Conservation (phyloP, 2,888 invertebrate species). For the Eupsilia transversa region DNA sequence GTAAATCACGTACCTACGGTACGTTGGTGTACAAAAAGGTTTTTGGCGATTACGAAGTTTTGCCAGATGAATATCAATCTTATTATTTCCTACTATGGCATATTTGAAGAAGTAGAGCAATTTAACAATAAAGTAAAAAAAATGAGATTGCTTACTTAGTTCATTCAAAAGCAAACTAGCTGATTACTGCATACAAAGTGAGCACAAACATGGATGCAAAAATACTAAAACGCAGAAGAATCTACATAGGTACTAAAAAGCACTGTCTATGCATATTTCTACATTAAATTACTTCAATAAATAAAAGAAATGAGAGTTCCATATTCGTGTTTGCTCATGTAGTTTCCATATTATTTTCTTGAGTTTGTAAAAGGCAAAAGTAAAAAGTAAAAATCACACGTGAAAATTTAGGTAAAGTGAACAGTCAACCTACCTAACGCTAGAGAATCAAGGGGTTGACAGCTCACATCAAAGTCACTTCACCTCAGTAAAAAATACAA, state of each 20-base stretch:
- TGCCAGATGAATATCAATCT: background rate
- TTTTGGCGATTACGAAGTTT: background rate
- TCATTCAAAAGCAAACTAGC: background rate
- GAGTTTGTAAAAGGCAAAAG: background rate
- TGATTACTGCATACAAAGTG: conserved; percentile 21
- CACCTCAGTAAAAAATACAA: too few relatives aligned
- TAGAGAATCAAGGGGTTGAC: background rate
- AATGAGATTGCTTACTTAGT: background rate
- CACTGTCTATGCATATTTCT: conserved; percentile 3
- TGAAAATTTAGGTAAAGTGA: background rate
- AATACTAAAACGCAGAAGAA: conserved; percentile 5
- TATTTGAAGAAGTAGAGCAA: background rate
- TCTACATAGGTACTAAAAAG: conserved; percentile 21
- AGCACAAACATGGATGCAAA: conserved; percentile 17
- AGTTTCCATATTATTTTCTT: conserved; percentile 7
- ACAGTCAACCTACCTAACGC: background rate
- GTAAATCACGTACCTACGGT: too few relatives aligned
- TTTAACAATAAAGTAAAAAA: background rate
- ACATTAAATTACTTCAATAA: conserved; percentile 21
- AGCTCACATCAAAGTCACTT: too few relatives aligned
- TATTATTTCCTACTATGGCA: background rate
- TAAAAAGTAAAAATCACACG: background rate
- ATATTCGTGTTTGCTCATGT: conserved; percentile 7
- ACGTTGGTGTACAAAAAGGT: too few relatives aligned
- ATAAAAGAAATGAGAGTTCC: conserved; percentile 7